Evolutionary conservation across 2,888 invertebrate species (phyloP), one percentile per base, ranked within the genome.

Genomic region (Mellilla xanthometata): DNA sequence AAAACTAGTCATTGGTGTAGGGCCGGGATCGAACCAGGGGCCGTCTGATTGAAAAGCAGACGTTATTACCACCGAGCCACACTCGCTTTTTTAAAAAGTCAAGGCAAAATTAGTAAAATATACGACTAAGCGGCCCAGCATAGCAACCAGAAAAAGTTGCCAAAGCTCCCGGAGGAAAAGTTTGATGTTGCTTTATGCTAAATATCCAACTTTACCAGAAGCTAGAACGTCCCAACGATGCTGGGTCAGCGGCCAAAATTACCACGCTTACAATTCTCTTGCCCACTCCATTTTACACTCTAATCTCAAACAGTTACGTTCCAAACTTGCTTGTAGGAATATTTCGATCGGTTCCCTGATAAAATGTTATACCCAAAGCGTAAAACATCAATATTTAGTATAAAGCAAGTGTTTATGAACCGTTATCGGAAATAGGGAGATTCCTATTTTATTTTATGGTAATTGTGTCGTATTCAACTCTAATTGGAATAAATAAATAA

Each of bases 181-280:
- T 42, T 38, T n/a, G 36, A 47, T 47, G 47, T 47, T 38, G 47
- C 38, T 48, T 42, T 48, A 48, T 48, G 47, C 47, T 48, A 48
- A 19, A 42, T 48, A 38, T 34, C 28, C 36, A 47, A 47, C 47
- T 47, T 41, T 29, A 30, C 32, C 41, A 38, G 41, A 38, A 42
- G 47, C 47, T 33, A 42, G 41, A 38, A 40, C 38, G 38, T n/a
- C 33, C 38, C 13, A n/a, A 38, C 47, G 38, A 42, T 22, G 40
- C 33, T 33, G 38, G 47, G 47, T 41, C 38, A 41, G 40, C 39
- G 10, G 33, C 32, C 29, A 42, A 48, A 48, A 48, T 48, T 38
- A 42, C 38, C 41, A 32, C 29, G 26, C 13, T 9, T 19, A 4
- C 12, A 27, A 12, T n/a, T 19, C 3, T 2, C n/a, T 7, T n/a